Base-by-base conservation (phyloP, 2,888 invertebrate species). In the Hirtodrosophila duncani region DNA sequence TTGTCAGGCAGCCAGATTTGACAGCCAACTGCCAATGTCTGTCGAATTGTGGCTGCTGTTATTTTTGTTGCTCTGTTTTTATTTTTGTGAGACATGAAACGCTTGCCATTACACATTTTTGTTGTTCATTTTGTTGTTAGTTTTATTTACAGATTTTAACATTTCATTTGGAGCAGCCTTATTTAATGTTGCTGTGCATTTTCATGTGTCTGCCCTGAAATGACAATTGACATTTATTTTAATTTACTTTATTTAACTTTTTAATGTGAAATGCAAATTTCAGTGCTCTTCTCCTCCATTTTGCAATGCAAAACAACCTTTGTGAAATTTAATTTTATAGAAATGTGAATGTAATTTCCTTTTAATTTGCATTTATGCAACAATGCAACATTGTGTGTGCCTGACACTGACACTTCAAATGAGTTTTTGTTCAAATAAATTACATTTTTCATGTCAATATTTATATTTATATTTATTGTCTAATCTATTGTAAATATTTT, bases 1-100 rank as follows among this genome's bases (percentile, higher is more conserved):
- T 57, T 68, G 67, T 67, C 79, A 63, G 78, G 23, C 29, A 23
- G 51, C 66, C 81, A 72, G 70, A 69, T 72, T 80, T 77, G 72
- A 80, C 74, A 80, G 61, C 27, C 16, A 16, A 34, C 65, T 55
- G 62, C 55, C 62, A 62, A 69, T 69, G 66, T 45, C 10, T 67
- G 67, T 63, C 41, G 56, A 30, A 33, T 66, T 56, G 29, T 14
- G 44, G 5, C 29, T 38, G 57, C 16, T 33, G 16, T 37, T 41
- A 14, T 44, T 53, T 36, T 41, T 48, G 9, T 41, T 31, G 10
- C 30, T 3, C 37, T 21, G 31, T 31, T 39, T 9, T 33, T 26
- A 7, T 36, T 41, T 10, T 23, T 50, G 14, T 39, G 59, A 70
- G 56, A n/a, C n/a, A n/a, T n/a, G n/a, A n/a, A n/a, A n/a, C n/a